Evolutionary conservation across 2,797 vertebrate species (phyloP).

Genomic region (Limosa lapponica): DNA sequence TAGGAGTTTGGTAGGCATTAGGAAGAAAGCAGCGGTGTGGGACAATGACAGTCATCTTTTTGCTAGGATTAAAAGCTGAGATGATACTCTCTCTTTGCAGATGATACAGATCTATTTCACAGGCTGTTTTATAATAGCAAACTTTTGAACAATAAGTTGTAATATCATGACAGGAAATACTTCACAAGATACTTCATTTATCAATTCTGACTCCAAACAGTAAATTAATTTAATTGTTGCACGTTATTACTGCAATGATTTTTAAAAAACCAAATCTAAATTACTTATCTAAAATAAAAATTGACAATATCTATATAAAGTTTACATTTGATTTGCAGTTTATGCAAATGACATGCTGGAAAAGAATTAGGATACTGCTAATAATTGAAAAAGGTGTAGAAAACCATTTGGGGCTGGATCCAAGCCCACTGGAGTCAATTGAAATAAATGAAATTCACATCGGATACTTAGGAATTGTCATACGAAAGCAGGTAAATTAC

Average conservation of each 20-base stretch:
- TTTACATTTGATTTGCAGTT: background rate
- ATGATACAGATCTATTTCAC: background rate
- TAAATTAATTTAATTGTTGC: background rate
- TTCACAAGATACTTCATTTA: background rate
- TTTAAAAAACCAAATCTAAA: background rate
- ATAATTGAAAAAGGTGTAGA: background rate
- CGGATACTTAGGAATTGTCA: background rate
- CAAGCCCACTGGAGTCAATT: background rate
- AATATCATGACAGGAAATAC: background rate
- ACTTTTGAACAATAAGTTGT: background rate
- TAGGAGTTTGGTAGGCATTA: background rate
- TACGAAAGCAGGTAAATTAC: constrained; percentile 46
- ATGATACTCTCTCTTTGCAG: background rate
- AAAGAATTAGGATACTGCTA: background rate
- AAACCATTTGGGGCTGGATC: background rate
- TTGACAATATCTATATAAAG: background rate
- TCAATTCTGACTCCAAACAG: background rate
- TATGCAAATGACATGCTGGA: background rate
- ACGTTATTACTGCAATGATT: background rate
- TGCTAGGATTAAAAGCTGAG: background rate
- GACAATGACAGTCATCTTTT: background rate
- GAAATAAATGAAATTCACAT: background rate
- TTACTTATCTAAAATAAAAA: constrained; percentile 23
- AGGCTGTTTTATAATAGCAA: background rate
- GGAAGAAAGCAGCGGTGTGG: background rate